phyloP scores from a whole-genome alignment of 2,888 invertebrate species.

The Fabriciana adippe region DNA sequence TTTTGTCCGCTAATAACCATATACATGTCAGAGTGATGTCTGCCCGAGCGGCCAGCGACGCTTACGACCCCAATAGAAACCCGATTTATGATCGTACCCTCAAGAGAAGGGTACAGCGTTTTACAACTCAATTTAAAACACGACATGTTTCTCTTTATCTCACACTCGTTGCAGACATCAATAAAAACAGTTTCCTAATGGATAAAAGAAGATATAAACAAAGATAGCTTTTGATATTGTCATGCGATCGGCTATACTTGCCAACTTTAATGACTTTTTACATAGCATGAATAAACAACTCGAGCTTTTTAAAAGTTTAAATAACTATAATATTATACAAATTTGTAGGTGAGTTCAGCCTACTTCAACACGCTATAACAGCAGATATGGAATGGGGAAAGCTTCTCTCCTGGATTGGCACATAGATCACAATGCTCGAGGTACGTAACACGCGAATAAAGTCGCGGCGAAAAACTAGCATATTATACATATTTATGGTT shows the following conservation, averaged over 20 bases:
- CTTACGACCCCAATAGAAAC: constrained; percentile 69
- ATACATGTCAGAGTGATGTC: constrained; percentile 67
- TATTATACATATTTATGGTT: too few relatives aligned
- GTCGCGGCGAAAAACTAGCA: too few relatives aligned
- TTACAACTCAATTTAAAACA: constrained; percentile 75
- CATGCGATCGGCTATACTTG: not conserved
- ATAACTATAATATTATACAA: too few relatives aligned
- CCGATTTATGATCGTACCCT: constrained; percentile 72
- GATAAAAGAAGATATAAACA: constrained; percentile 20
- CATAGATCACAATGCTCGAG: too few relatives aligned
- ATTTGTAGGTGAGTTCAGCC: too few relatives aligned
- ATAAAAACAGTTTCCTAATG: constrained; percentile 36
- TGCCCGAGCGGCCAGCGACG: constrained; percentile 56
- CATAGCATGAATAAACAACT: not conserved
- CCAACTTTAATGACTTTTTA: not conserved
- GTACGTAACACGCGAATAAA: too few relatives aligned
- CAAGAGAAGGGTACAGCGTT: constrained; percentile 64
- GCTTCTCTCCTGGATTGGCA: too few relatives aligned
- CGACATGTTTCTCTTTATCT: constrained; percentile 55
- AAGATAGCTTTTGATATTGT: not conserved
- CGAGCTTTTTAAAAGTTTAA: too few relatives aligned
- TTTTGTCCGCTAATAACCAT: constrained; percentile 54
- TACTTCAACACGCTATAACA: too few relatives aligned
- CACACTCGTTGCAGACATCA: constrained; percentile 34
- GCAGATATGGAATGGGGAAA: too few relatives aligned